Evolutionary conservation across 2,113 vertebrate species (phyloP).

Genomic region (Antechinus flavipes): DNA sequence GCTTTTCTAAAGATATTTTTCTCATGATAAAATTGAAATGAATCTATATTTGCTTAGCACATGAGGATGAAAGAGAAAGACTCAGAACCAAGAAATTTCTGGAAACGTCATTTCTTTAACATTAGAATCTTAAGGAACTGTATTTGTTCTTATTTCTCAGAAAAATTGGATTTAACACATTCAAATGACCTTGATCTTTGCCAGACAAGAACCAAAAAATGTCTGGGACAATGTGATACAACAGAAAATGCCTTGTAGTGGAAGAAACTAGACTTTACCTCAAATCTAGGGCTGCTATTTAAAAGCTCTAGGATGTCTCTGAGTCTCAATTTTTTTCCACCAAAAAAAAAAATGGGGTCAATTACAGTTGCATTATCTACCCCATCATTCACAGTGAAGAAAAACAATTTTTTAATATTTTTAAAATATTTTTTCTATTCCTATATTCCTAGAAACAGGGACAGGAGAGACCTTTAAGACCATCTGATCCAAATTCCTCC

Average conservation of each 20-base stretch:
- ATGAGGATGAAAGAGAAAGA: neutral
- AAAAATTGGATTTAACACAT: neutral
- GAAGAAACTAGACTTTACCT: neutral
- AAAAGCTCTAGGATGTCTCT: neutral
- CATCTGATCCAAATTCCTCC: neutral
- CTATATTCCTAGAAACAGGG: neutral
- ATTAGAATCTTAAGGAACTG: neutral
- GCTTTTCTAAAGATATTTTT: neutral
- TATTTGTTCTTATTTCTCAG: neutral
- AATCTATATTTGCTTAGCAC: neutral
- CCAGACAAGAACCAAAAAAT: neutral
- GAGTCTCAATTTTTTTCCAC: neutral
- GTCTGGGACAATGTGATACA: neutral
- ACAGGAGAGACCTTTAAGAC: neutral
- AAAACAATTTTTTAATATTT: neutral
- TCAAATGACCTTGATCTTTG: neutral
- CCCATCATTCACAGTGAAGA: neutral
- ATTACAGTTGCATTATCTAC: neutral
- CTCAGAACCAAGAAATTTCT: neutral
- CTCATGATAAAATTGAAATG: neutral
- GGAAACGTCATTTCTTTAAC: neutral
- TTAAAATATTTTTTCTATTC: neutral
- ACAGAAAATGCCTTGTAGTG: neutral
- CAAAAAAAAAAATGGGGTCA: neutral
- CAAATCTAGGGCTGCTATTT: neutral